Conservation (phyloP, 2,797 vertebrate genomes). For the Sebastes minor region DNA sequence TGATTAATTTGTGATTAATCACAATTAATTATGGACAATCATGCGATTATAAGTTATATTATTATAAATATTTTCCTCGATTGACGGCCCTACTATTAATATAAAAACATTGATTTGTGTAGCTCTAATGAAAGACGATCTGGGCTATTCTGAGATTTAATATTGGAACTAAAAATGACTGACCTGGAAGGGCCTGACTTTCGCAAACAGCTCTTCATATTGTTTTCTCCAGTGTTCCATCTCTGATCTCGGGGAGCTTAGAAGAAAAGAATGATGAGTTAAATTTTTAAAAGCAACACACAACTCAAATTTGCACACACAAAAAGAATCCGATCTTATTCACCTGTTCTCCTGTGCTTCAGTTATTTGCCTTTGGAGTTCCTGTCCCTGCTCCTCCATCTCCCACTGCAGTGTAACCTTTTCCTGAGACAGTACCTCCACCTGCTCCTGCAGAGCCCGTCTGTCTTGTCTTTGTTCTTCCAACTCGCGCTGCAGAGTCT, state of each 20-base stretch:
- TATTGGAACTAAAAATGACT: slow-evolving; percentile 21
- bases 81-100: background rate
- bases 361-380: slow-evolving; percentile 75
- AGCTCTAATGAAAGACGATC: background rate
- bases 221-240: slow-evolving; percentile 58
- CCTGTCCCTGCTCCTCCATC: slow-evolving; percentile 73
- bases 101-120: background rate
- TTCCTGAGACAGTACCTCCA: slow-evolving; percentile 67
- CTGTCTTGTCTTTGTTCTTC: slow-evolving; percentile 41
- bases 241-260: slow-evolving; percentile 54
- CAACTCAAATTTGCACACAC: background rate
- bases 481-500: slow-evolving; percentile 16
- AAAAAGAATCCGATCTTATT: background rate
- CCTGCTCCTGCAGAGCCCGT: slow-evolving; percentile 49
- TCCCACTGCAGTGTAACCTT: slow-evolving; percentile 78
- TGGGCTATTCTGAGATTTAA: background rate
- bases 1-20: too few relatives aligned
- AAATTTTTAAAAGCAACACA: background rate
- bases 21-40: too few relatives aligned
- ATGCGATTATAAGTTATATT: too few relatives aligned
- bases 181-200: slow-evolving; percentile 77
- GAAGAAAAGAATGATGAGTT: background rate
- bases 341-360: slow-evolving; percentile 81
- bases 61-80: too few relatives aligned
- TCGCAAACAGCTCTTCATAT: slow-evolving; percentile 70